These are phyloP conservation scores for Phyllotis vaccarum DNA, from an alignment of 2,797 vertebrate genomes.

Conservation along the genomic window DNA sequence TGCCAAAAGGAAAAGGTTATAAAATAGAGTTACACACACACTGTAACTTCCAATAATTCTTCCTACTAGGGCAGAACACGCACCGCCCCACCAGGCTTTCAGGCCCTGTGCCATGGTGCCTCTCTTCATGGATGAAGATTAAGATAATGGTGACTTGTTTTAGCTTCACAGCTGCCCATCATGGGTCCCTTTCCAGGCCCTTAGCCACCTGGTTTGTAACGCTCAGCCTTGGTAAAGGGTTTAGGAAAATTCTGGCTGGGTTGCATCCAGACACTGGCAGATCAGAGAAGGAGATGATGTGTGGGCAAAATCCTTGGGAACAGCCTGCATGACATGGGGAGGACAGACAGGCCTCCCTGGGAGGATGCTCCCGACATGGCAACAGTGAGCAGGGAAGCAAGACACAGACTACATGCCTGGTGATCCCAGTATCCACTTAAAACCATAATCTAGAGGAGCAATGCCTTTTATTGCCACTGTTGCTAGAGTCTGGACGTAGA, in stretches of 20 bases:
- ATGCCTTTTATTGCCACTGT: background rate
- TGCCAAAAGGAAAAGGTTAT: background rate
- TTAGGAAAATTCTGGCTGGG: background rate
- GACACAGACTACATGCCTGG: background rate
- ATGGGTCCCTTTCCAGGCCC: background rate
- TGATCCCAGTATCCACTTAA: background rate
- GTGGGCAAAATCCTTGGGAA: background rate
- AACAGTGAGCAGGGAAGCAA: accelerated
- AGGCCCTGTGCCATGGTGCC: background rate
- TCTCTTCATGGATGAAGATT: background rate
- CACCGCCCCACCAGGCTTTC: background rate
- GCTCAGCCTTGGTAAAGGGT: background rate
- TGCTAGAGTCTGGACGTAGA: background rate
- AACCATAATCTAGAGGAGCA: background rate
- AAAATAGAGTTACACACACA: background rate
- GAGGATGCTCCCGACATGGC: background rate
- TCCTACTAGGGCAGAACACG: background rate
- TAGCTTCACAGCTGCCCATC: background rate
- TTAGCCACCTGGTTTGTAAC: background rate
- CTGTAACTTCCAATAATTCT: background rate
- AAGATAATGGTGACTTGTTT: background rate
- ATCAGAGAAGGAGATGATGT: background rate
- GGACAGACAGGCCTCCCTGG: too few species aligned
- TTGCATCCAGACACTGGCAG: background rate
- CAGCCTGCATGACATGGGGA: background rate